Evolutionary conservation across 2,113 vertebrate species (phyloP), one percentile per base, ranked within the genome.

Genomic region (Ciconia stormi): DNA sequence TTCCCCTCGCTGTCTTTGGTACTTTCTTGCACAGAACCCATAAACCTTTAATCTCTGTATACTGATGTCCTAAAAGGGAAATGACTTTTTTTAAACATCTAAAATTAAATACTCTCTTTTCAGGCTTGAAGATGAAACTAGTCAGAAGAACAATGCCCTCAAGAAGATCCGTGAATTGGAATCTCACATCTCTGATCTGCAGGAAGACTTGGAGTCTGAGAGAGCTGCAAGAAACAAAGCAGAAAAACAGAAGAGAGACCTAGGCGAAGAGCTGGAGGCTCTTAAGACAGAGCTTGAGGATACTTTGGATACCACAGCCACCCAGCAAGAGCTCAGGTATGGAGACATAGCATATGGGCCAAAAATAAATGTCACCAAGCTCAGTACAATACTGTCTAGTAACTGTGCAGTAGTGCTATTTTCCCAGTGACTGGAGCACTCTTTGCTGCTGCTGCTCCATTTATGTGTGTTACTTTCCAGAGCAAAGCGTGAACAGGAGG

Each of bases 211-310:
- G 93, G 99, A 99, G 89, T 98, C 98, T 0, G 99, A 99, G 91
- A 97, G 97, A 87, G 90, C 88, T 0, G 99, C 99, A 5, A 98
- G 99, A 63, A 99, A 97, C 87, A 99, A 99, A 96, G 98, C 98
- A 1, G 99, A 99, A 96, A 99, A 98, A 59, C 98, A 98, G 21
- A 99, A 99, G 65, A 97, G 99, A 72, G 99, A 99, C 87, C 98
- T 99, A 2, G 98, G 99, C 8, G 99, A 99, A 89, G 99, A 99
- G 97, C 98, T 99, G 59, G 99, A 99, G 36, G 99, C 99, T 2
- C 98, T 99, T 3, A 99, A 99, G 96, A 98, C 98, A 0, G 99
- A 99, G 97, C 98, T 99, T 95, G 99, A 99, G 95, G 99, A 99
- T 93, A 99, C 99, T 13, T 94, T 99, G 96, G 99, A 99, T 93